These are phyloP conservation scores for Plecturocebus donacophilus DNA, from an alignment of 2,113 vertebrate genomes.

Conservation along the genomic window DNA sequence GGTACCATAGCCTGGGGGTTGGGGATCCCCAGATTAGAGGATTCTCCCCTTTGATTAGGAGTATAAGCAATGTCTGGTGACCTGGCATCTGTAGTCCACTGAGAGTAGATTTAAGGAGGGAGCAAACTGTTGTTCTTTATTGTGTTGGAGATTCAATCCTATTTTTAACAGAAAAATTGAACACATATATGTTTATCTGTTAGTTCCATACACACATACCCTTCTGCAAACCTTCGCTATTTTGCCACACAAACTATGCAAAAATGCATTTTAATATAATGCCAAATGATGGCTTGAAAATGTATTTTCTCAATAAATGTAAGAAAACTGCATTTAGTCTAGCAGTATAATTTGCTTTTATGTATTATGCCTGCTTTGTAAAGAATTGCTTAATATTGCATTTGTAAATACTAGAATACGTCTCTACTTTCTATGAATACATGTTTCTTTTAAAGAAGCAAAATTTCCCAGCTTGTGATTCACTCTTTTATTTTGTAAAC, in stretches of 20 bases:
- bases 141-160: neutral
- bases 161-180: neutral
- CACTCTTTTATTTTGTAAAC: neutral
- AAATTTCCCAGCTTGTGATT: neutral
- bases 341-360: neutral
- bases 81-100: neutral
- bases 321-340: neutral
- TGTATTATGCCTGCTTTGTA: neutral
- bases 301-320: neutral
- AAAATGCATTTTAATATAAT: accelerated
- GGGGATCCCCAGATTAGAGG: no score
- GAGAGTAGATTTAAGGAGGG: neutral
- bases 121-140: neutral
- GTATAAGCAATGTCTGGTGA: neutral
- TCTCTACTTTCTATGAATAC: neutral
- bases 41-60: neutral
- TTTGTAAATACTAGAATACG: neutral
- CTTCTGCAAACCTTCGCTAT: neutral
- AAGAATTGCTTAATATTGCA: no score
- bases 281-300: neutral
- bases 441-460: neutral
- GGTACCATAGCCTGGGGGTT: no score
- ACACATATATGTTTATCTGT: accelerated
- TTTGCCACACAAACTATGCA: no score
- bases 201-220: accelerated